Evolutionary conservation across 2,888 invertebrate genomes (phyloP), one percentile per base, ranked within the genome.

Genomic region (Parascotia fuliginaria): DNA sequence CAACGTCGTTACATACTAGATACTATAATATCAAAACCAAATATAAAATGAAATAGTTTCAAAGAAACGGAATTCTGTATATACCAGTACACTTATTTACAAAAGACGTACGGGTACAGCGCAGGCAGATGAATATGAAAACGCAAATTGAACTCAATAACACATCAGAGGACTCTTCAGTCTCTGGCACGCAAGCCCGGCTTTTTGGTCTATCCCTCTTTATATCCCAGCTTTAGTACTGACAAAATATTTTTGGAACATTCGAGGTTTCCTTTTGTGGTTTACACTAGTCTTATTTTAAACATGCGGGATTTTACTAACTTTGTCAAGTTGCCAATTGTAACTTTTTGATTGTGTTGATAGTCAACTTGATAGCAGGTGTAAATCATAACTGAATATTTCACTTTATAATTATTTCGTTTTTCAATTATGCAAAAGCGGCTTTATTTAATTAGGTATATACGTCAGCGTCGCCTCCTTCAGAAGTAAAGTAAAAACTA

Each of bases 81-180:
- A n/a, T n/a, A 14, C 40, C 13, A 15, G n/a, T 6, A 46, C 38
- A 27, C 13, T n/a, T 42, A 60, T 34, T 32, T 38, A 49, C 34
- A 42, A 68, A 61, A 58, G 51, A 58, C 46, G 37, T 54, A 58
- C 36, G 45, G 28, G 5, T 37, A 37, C 40, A 44, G 72, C 7
- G 19, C 19, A 3, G 70, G n/a, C 65, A 72, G 69, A 73, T 62
- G 74, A 68, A 75, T 78, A 75, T 73, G 75, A 75, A 80, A 81
- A 84, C 79, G 77, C 77, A 84, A 84, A 85, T 86, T 83, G 81
- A 81, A 85, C 81, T 81, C 78, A 79, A 79, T 81, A 83, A 79
- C 81, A 79, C 82, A 82, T 85, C 85, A 87, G 84, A 87, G 81
- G 81, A 80, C 80, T 79, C 76, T 74, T 77, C 80, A 78, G 75